A percentile compares a stretch with the other conserved stretches of the same genome.
Conservation (phyloP, 2,113 vertebrate genomes). For the Cryptomyrus ogoouensis region DNA sequence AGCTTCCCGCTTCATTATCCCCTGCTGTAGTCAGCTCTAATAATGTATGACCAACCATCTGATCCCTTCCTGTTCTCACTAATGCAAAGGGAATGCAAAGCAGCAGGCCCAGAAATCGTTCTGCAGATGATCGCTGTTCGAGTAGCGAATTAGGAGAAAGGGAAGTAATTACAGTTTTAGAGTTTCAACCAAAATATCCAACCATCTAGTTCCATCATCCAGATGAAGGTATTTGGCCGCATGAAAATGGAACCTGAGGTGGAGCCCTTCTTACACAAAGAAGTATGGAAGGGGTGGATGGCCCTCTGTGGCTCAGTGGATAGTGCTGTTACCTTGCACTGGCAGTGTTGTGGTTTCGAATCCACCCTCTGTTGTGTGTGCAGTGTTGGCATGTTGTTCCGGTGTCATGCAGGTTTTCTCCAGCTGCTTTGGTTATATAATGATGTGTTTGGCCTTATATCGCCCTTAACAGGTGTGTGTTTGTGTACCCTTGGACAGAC, state of each 20-base stretch:
- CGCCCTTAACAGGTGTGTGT: neutral
- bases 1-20: neutral
- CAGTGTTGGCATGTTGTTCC: neutral
- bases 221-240: neutral
- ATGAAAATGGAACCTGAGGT: neutral
- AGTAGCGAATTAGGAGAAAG: neutral
- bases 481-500: neutral
- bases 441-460: neutral
- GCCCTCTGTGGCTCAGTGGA: neutral
- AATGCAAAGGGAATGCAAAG: neutral
- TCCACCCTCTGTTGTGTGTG: neutral
- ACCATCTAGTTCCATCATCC: neutral
- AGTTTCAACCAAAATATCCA: neutral
- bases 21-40: neutral
- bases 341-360: neutral
- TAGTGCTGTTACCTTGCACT: neutral
- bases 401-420: neutral
- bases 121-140: neutral
- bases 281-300: neutral
- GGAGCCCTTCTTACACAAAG: neutral
- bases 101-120: neutral
- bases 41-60: neutral
- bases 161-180: neutral
- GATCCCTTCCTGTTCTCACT: neutral
- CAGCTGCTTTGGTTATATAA: neutral